Conservation (phyloP, 2,888 invertebrate species). For the Microplitis manilae region DNA sequence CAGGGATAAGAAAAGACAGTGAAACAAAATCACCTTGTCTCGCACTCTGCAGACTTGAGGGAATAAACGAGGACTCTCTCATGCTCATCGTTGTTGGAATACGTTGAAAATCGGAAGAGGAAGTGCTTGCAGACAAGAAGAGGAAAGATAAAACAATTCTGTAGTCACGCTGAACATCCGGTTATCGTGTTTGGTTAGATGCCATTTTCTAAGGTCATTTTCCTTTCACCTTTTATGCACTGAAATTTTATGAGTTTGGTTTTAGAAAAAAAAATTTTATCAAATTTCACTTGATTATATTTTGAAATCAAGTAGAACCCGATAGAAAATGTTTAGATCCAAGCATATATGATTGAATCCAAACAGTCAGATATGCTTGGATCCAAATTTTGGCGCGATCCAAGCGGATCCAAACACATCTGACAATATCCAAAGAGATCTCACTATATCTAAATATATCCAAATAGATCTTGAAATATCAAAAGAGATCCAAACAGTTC, state of each 20-base stretch:
- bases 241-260: background rate
- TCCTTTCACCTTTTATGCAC: background rate
- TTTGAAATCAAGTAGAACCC: too few relatives aligned
- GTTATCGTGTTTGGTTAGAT: slow-evolving; percentile 49
- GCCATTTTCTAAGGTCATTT: slow-evolving; percentile 45
- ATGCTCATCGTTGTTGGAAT: background rate
- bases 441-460: too few relatives aligned
- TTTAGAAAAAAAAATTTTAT: background rate
- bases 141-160: slow-evolving; percentile 54
- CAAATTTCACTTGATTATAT: background rate
- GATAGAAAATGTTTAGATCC: too few relatives aligned
- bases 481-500: too few relatives aligned
- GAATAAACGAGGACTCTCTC: background rate
- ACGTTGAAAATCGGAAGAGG: slow-evolving; percentile 26
- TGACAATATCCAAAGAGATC: too few relatives aligned
- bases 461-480: too few relatives aligned
- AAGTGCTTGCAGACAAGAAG: slow-evolving; percentile 36
- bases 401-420: too few relatives aligned
- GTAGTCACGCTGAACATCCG: slow-evolving; percentile 49
- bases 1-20: slow-evolving; percentile 33
- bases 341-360: too few relatives aligned
- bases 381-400: too few relatives aligned
- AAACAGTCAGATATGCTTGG: too few relatives aligned
- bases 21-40: slow-evolving; percentile 47
- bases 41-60: background rate